Conservation (phyloP, 2,888 invertebrate genomes). For the Cephonodes hylas region DNA sequence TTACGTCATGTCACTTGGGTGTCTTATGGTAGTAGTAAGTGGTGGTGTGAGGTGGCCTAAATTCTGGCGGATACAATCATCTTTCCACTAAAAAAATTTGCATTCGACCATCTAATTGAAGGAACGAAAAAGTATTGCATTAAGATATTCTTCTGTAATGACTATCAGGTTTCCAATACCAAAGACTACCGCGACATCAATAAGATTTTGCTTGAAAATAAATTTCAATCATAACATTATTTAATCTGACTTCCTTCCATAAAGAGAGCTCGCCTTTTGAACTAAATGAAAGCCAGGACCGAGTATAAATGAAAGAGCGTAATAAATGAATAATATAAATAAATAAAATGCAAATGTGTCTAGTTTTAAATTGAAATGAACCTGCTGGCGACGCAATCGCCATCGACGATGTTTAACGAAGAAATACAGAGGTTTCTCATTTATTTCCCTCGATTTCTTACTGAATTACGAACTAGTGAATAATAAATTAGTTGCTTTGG, state of each 20-base stretch:
- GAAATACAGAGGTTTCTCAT: background rate
- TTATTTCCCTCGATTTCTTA: background rate
- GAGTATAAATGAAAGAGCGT: conserved; percentile 9
- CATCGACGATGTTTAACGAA: conserved; percentile 1
- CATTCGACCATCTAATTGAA: no score
- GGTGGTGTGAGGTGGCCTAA: no score
- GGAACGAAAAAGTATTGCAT: no score
- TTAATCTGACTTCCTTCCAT: background rate
- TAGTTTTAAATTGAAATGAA: conserved; percentile 17
- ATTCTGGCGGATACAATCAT: no score
- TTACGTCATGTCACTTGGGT: no score
- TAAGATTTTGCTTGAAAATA: background rate
- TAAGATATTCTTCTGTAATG: no score
- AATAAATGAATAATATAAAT: conserved; percentile 15
- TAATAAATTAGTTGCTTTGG: background rate
- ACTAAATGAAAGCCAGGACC: background rate
- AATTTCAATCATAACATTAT: conserved; percentile 6
- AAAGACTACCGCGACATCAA: background rate
- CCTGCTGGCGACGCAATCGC: background rate
- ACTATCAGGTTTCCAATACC: background rate
- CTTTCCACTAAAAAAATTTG: no score
- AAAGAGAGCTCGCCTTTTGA: background rate
- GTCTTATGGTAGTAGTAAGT: no score
- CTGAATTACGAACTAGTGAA: background rate
- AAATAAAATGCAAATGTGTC: conserved; percentile 15